phyloP scores from a whole-genome alignment of 53 echinoderm and acorn worm species.

The Hippasteria phrygiana region DNA sequence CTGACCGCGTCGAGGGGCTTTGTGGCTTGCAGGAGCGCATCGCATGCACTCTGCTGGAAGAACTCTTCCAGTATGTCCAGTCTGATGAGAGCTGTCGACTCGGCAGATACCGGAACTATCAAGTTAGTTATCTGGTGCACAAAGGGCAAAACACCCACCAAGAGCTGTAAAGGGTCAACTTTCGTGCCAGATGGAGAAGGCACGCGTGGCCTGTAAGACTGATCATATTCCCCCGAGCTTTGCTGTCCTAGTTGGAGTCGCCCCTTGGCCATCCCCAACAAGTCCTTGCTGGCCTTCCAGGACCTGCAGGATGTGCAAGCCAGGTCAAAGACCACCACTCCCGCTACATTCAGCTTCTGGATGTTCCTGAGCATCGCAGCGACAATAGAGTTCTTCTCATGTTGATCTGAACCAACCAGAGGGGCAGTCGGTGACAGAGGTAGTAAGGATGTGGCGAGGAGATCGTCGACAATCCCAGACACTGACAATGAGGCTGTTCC shows the following conservation, averaged over 20 bases:
- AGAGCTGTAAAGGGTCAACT: slow-evolving; percentile 53
- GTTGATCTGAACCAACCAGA: slow-evolving; percentile 7
- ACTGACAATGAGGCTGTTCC: slow-evolving; percentile 84
- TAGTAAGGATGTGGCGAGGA: slow-evolving; percentile 70
- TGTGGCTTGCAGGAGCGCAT: slow-evolving; percentile 67
- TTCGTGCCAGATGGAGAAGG: slow-evolving; percentile 13
- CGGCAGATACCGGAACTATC: slow-evolving; percentile 59
- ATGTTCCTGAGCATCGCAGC: slow-evolving; percentile 56
- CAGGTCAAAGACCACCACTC: slow-evolving; percentile 88
- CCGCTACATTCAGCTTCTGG: slow-evolving; percentile 63
- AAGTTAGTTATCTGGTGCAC: slow-evolving; percentile 73
- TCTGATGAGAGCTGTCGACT: slow-evolving; percentile 66
- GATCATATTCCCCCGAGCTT: slow-evolving; percentile 34
- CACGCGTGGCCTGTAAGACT: not conserved
- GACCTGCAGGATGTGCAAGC: slow-evolving; percentile 82
- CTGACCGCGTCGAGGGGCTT: slow-evolving; percentile 67
- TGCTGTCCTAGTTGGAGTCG: slow-evolving; percentile 60
- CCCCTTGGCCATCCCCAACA: slow-evolving; percentile 79
- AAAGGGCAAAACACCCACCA: slow-evolving; percentile 72
- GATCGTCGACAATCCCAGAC: slow-evolving; percentile 79
- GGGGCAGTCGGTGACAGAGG: slow-evolving; percentile 69
- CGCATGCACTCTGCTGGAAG: slow-evolving; percentile 56
- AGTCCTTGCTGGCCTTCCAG: slow-evolving; percentile 75
- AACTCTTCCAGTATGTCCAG: slow-evolving; percentile 66
- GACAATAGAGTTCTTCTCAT: slow-evolving; percentile 16